A percentile compares a stretch with the other conserved stretches of the same genome.
Evolutionary conservation across 2,797 vertebrate genomes (phyloP).

Genomic region (Octomys mimax): DNA sequence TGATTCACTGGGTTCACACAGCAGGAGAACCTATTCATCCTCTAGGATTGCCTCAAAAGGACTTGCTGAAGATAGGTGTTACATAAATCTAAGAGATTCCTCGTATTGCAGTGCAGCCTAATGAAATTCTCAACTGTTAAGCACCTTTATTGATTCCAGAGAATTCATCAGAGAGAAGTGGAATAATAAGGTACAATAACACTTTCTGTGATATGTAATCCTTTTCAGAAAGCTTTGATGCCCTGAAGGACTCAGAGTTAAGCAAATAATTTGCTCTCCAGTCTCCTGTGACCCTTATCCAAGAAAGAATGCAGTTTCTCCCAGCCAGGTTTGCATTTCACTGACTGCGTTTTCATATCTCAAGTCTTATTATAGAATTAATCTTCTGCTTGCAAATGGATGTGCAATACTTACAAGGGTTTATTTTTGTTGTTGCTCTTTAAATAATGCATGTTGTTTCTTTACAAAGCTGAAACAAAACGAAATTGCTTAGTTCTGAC

Average conservation of each 20-base stretch:
- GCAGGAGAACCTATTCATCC: conserved; percentile 53
- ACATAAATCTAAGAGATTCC: conserved; percentile 73
- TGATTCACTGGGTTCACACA: conserved; percentile 54
- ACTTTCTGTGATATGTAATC: conserved; percentile 70
- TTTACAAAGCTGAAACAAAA: conserved; percentile 58
- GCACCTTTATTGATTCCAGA: conserved; percentile 75
- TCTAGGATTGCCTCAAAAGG: conserved; percentile 62
- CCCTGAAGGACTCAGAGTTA: conserved; percentile 49
- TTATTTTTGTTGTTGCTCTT: conserved; percentile 77
- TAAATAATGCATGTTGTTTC: conserved; percentile 78
- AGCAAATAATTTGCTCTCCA: conserved; percentile 78
- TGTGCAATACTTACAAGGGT: conserved; percentile 73
- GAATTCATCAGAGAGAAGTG: conserved; percentile 74
- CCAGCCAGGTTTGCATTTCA: conserved; percentile 69
- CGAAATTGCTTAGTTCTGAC: conserved; percentile 39
- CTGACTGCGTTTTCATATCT: conserved; percentile 61
- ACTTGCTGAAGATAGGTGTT: conserved; percentile 64
- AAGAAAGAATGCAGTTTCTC: conserved; percentile 73
- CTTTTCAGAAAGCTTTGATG: conserved; percentile 64
- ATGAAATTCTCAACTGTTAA: conserved; percentile 78
- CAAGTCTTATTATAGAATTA: conserved; percentile 76
- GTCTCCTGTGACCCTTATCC: conserved; percentile 66
- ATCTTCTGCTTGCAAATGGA: conserved; percentile 73
- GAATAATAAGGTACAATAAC: conserved; percentile 78
- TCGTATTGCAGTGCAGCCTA: conserved; percentile 60